Evolutionary conservation across 2,888 invertebrate species (phyloP).

Genomic region (Latrodectus hesperus): DNA sequence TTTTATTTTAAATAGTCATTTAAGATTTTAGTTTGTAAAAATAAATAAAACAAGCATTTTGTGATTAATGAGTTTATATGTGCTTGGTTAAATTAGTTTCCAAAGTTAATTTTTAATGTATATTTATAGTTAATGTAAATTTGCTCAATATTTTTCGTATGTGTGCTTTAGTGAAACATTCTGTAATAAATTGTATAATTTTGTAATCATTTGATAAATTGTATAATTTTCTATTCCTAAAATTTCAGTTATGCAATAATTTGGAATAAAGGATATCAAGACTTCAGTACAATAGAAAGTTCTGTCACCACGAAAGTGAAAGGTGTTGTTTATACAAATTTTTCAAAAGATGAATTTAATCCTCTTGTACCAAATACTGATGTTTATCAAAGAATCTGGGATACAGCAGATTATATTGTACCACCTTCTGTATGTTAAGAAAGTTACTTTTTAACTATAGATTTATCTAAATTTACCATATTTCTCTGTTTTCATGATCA

Average conservation of each 20-base stretch:
- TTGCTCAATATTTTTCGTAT: no score
- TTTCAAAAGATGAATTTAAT: conserved; percentile 67
- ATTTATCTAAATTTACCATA: conserved; percentile 1
- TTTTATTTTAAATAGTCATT: no score
- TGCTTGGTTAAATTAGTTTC: no score
- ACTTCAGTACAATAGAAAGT: conserved; percentile 74
- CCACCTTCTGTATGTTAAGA: conserved; percentile 76
- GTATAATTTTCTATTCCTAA: neutral
- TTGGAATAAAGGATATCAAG: conserved; percentile 77
- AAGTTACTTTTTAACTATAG: neutral
- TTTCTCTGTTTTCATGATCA: no score
- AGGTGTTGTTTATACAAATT: conserved; percentile 75
- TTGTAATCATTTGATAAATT: no score
- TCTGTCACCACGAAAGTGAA: conserved; percentile 77
- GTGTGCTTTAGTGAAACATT: neutral
- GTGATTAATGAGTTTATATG: no score
- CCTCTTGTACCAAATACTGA: conserved; percentile 65
- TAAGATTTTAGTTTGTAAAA: no score
- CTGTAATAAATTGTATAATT: neutral
- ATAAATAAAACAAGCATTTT: no score
- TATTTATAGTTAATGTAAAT: no score
- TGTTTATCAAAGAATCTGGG: conserved; percentile 75
- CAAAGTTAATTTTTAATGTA: no score
- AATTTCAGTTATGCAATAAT: conserved; percentile 76
- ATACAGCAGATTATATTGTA: conserved; percentile 77